Evolutionary conservation across 2,888 invertebrate genomes (phyloP).

Genomic region (Atrina japonica): DNA sequence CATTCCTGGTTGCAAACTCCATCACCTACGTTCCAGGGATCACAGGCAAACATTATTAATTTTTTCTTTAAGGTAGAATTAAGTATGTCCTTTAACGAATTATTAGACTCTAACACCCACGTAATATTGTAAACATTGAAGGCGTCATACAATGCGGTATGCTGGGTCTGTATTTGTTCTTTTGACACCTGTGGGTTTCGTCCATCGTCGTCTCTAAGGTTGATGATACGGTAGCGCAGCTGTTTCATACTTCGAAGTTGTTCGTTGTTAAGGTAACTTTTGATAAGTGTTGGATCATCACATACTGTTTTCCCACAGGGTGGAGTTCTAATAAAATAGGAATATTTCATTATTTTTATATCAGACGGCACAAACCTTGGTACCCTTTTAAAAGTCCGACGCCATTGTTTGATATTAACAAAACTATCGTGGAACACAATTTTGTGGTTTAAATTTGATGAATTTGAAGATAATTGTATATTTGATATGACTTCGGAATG

Average conservation of each 20-base stretch:
- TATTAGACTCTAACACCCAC: conserved; percentile 54
- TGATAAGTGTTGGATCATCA: conserved; percentile 72
- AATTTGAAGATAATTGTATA: conserved; percentile 34
- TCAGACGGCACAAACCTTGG: conserved; percentile 52
- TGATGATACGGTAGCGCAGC: conserved; percentile 70
- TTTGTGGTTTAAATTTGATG: conserved; percentile 5
- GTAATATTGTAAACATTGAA: conserved; percentile 74
- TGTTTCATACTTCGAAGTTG: conserved; percentile 60
- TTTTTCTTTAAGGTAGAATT: conserved; percentile 64
- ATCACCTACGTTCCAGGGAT: conserved; percentile 70
- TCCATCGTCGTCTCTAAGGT: conserved; percentile 71
- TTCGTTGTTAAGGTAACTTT: conserved; percentile 59
- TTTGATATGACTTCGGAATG: conserved; percentile 46
- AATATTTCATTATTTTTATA: conserved; percentile 48
- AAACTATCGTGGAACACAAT: conserved; percentile 55
- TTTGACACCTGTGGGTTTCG: conserved; percentile 64
- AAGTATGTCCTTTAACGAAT: conserved; percentile 41
- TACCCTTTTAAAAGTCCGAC: conserved; percentile 26
- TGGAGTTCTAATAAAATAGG: conserved; percentile 62
- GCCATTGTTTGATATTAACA: conserved; percentile 57
- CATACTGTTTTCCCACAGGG: conserved; percentile 76
- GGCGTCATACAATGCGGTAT: conserved; percentile 62
- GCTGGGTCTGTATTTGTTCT: conserved; percentile 67
- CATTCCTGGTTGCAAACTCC: conserved; percentile 72
- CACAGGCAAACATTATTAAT: conserved; percentile 71